Percentiles rank a stretch among this genome's conserved stretches.
These are phyloP conservation scores for Meiosimyza decipiens DNA, from an alignment of 2,888 invertebrate species.

Conservation along the genomic window DNA sequence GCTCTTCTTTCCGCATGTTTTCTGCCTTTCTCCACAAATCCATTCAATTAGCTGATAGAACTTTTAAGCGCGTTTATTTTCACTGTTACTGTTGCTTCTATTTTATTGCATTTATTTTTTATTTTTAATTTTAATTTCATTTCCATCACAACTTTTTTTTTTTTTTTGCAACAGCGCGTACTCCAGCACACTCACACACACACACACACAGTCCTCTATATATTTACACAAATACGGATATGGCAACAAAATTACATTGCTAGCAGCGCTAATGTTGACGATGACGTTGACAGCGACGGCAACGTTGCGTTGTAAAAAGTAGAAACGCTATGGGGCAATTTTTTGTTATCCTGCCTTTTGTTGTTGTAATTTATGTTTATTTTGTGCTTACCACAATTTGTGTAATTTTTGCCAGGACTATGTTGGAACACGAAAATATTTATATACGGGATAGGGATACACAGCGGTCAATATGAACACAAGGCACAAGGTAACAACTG, in stretches of 20 bases:
- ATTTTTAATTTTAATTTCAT: neutral
- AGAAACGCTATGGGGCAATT: too few relatives aligned
- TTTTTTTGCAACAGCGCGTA: slow-evolving; percentile 19
- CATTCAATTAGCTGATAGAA: too few relatives aligned
- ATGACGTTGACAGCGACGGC: too few relatives aligned
- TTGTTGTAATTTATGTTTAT: slow-evolving; percentile 32
- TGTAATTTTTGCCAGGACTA: slow-evolving; percentile 22
- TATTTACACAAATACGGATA: neutral
- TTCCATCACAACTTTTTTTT: too few relatives aligned
- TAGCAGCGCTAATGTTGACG: neutral
- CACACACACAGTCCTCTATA: slow-evolving; percentile 5
- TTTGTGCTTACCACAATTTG: slow-evolving; percentile 33
- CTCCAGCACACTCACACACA: slow-evolving; percentile 9
- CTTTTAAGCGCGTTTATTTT: too few relatives aligned
- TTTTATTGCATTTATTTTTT: neutral
- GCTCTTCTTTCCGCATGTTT: too few relatives aligned
- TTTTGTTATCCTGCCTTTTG: slow-evolving; percentile 8
- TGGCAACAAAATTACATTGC: neutral
- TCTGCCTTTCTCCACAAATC: too few relatives aligned
- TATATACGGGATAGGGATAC: too few relatives aligned
- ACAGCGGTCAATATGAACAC: too few relatives aligned
- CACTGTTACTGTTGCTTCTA: neutral
- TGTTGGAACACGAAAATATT: too few relatives aligned
- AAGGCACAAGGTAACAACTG: too few relatives aligned
- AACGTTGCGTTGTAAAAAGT: too few relatives aligned